Base-by-base conservation (phyloP, 2,797 vertebrate genomes). In the Notamacropus eugenii region DNA sequence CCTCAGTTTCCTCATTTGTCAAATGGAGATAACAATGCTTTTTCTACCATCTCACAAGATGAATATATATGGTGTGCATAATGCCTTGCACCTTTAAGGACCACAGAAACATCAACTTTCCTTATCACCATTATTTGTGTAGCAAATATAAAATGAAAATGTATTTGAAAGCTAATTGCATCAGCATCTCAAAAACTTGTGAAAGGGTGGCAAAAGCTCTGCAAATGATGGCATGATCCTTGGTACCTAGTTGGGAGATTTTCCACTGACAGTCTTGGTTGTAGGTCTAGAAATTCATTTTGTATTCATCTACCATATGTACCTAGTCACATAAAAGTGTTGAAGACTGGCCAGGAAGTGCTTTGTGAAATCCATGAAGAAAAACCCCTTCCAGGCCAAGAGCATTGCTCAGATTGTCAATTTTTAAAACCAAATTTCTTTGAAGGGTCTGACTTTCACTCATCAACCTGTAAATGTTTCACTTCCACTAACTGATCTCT, bases 401-500 rank as follows among this genome's bases (percentile, higher is more conserved):
- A 1, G 14, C 34, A 46, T 90, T 94, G 93, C 55, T 96, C 91
- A 67, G 55, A 87, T 29, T 92, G 92, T 95, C 93, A 92, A 52
- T 22, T 95, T 96, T 95, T 34, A 46, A 54, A 93, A 74, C 55
- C 91, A 95, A 34, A 54, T 57, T 29, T 22, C 29, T 91, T 95
- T 74, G 62, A 93, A 91, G 52, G 34, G 14, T 58, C 93, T 54
- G 93, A 94, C 28, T 82, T 59, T 59, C n/a, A 40, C 29, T 92
- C 52, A 94, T 92, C 56, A 92, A 19, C 10, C 87, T 92, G 55
- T 55, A 94, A 91, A 93, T 46, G 50, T 54, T 92, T 94, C 24
- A 74, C 62, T 82, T 92, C 55, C 55, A 40, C 74, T 94, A 58
- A 94, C 91, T 94, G 58, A 92, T 91, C n/a, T 94, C 31, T 93